Evolutionary conservation across 2,797 vertebrate species (phyloP).

Genomic region (Alauda arvensis): DNA sequence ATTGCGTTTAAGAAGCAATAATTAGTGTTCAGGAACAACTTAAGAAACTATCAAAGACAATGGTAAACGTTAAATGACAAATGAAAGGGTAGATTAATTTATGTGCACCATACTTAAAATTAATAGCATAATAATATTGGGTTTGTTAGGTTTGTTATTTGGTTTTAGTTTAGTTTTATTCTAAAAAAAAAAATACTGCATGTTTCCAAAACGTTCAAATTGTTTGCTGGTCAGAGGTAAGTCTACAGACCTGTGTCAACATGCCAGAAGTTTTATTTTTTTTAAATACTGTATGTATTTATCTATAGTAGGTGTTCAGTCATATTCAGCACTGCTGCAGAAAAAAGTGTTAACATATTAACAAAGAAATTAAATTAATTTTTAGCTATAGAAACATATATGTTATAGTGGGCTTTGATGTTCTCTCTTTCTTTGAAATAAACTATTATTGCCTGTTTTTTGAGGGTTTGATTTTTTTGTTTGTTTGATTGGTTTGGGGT

Average conservation of each 20-base stretch:
- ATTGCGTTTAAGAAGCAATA: neutral
- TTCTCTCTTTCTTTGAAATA: neutral
- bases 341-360: neutral
- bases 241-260: neutral
- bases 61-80: neutral
- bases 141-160: neutral
- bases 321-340: neutral
- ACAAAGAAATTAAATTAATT: rapidly evolving
- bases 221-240: neutral
- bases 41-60: neutral
- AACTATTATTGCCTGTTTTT: rapidly evolving
- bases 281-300: neutral
- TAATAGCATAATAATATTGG: neutral
- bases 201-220: neutral
- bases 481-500: neutral
- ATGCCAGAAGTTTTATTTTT: neutral
- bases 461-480: neutral
- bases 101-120: neutral
- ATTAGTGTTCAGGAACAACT: neutral
- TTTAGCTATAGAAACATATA: neutral
- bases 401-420: neutral
- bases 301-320: neutral
- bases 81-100: neutral
- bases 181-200: neutral
- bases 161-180: neutral